Evolutionary conservation across 1,140 invertebrate genomes (phyloP), one percentile per base, ranked within the genome.

Genomic region (Stegodyphus dumicola): DNA sequence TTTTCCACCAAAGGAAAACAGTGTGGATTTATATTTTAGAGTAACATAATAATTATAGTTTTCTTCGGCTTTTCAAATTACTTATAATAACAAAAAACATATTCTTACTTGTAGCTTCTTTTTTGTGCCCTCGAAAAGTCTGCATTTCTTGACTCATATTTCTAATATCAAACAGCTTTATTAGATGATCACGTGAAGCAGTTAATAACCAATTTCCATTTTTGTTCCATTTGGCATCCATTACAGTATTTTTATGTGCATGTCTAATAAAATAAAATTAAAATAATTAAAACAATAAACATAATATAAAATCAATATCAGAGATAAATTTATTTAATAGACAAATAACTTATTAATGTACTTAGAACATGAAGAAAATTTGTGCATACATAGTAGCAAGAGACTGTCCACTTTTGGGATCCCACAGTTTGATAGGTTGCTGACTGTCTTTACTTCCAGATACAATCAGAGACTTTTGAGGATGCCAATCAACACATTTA

Each of bases 151-250:
- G 94, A 77, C 90, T 89, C 88, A 99, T 92, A 92, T 99, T 99
- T 77, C 99, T 93, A 88, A 99, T 94, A 90, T 99, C 99, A 92
- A 99, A 99, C 54, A 99, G 91, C 91, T 99, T 99, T 5, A 99
- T 92, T 66, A 99, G 92, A 92, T 99, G 98, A 92, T 99, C 99
- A 85, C 99, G 92, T 10, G 98, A 99, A 0, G 97, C 98, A 11
- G 98, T 99, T n/a, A 99, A 94, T 60, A 99, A 91, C 98, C 99
- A 99, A 91, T 99, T 99, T 2, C 99, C 99, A 93, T 99, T 99
- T 76, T 95, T 94, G 91, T 99, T 99, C 98, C 98, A 99, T 90
- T 98, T 96, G 6, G 99, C 93, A 90, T 99, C 97, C 96, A 99
- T 99, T 0, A 99, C 98, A 6, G 99, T 99, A 73, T 96, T 98